Evolutionary conservation across 2,797 vertebrate genomes (phyloP), one percentile per base, ranked within the genome.

Genomic region (Adrianichthys oophorus): DNA sequence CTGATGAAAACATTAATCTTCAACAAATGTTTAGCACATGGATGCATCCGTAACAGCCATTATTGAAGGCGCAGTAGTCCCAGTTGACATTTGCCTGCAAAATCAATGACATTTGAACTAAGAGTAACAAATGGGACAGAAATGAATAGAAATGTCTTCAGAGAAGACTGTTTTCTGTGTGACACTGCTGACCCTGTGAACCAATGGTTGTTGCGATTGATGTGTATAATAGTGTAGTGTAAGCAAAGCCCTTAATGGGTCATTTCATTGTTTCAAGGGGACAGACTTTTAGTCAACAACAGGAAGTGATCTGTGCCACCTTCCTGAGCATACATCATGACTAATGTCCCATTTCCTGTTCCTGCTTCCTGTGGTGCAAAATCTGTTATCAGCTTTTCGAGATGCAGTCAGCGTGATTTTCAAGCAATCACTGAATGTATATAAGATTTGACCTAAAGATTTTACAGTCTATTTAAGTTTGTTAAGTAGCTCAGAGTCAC

Each of bases 311-410:
- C 60, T 48, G 59, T 68, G 68, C 70, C 50, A 70, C 53, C 60
- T 83, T 87, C 83, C 87, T 78, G 76, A 41, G 32, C 48, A 48
- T 74, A 63, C 56, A 68, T 79, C 45, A 74, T 89, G 78, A 86
- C 68, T 77, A 78, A 79, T 80, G 68, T 72, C 74, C 54, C 21
- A 52, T 80, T 86, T 89, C 85, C 86, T 78, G 46, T 73, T 76
- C 72, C 76, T 70, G 45, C 78, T 87, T 85, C 73, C 82, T 80
- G 70, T 51, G 15, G 17, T 59, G 48, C 52, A 64, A 59, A 69
- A 58, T 61, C 18, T 57, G 62, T 17, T n/a, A 59, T 59, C 32
- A 41, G 52, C 17, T 29, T 2, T 16, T 45, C 59, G 26, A 56
- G 42, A 13, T 51, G 59, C 29, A 3, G 0, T 15, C 24, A 44